Conservation (phyloP, 2,888 invertebrate genomes). For the Platycnemis pennipes region DNA sequence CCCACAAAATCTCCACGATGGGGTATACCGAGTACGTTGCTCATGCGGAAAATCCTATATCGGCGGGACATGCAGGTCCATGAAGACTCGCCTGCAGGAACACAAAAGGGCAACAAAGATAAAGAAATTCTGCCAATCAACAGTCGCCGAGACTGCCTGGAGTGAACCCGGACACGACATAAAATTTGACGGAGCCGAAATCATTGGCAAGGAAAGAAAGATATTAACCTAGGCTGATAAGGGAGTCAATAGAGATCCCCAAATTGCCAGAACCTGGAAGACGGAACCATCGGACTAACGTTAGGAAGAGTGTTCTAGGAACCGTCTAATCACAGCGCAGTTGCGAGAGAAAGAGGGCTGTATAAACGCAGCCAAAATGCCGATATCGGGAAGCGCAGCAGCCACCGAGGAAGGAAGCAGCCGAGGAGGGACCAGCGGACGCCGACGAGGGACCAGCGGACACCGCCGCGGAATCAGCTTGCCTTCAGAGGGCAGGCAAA, state of each 20-base stretch:
- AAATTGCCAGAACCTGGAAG: not conserved
- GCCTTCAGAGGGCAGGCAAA: too few relatives aligned
- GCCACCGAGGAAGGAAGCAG: too few relatives aligned
- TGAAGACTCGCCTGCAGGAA: too few relatives aligned
- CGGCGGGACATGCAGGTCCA: not conserved
- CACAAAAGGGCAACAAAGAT: not conserved
- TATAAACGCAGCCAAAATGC: not conserved
- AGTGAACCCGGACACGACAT: not conserved
- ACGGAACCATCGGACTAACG: not conserved
- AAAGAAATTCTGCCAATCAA: not conserved
- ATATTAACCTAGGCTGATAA: not conserved
- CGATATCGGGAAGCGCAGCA: too few relatives aligned
- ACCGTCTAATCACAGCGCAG: not conserved
- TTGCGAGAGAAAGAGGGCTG: not conserved
- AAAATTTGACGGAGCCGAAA: not conserved
- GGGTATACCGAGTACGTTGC: not conserved
- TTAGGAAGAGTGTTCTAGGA: not conserved
- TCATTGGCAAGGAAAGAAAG: not conserved
- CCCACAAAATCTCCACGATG: not conserved
- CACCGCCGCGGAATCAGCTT: too few relatives aligned
- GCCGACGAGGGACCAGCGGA: too few relatives aligned
- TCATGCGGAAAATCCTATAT: constrained; percentile 13
- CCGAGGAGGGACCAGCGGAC: too few relatives aligned
- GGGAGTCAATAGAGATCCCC: not conserved
- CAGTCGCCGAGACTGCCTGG: not conserved